Conservation (phyloP, 2,888 invertebrate genomes). For the Yponomeuta cagnagella region DNA sequence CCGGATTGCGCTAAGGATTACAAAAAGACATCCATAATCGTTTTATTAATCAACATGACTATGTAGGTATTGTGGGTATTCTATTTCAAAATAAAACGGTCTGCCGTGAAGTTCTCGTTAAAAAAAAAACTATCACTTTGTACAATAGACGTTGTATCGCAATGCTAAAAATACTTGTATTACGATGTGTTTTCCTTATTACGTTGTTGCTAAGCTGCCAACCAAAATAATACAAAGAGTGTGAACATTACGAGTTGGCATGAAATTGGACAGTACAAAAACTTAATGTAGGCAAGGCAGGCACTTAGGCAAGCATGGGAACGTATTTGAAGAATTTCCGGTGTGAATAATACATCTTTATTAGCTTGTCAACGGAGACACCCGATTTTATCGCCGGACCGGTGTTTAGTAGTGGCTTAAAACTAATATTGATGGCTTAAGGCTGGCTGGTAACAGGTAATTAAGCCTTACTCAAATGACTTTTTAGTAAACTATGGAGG, state of each 20-base stretch:
- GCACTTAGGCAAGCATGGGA: constrained; percentile 22
- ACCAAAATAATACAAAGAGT: constrained; percentile 19
- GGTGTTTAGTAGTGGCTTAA: neutral
- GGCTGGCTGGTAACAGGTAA: no score
- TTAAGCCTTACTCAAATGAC: no score
- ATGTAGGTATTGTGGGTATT: neutral
- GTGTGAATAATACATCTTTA: constrained; percentile 20
- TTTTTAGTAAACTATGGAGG: no score
- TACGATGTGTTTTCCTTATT: neutral
- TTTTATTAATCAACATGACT: neutral
- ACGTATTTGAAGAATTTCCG: constrained; percentile 39
- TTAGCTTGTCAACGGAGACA: neutral
- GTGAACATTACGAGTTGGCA: constrained; percentile 1
- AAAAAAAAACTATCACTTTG: neutral
- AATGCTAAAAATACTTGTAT: neutral
- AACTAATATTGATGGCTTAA: neutral
- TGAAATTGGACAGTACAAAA: constrained; percentile 1
- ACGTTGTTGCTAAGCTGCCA: neutral
- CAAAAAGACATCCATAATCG: constrained; percentile 4
- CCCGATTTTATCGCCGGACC: neutral
- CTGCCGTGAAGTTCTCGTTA: neutral
- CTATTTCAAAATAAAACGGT: neutral
- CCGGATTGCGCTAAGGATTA: neutral
- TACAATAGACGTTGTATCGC: neutral
- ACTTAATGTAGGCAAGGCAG: constrained; percentile 1